These are phyloP conservation scores for Phyllotreta cruciferae DNA, from an alignment of 2,888 invertebrate genomes.

Conservation along the genomic window DNA sequence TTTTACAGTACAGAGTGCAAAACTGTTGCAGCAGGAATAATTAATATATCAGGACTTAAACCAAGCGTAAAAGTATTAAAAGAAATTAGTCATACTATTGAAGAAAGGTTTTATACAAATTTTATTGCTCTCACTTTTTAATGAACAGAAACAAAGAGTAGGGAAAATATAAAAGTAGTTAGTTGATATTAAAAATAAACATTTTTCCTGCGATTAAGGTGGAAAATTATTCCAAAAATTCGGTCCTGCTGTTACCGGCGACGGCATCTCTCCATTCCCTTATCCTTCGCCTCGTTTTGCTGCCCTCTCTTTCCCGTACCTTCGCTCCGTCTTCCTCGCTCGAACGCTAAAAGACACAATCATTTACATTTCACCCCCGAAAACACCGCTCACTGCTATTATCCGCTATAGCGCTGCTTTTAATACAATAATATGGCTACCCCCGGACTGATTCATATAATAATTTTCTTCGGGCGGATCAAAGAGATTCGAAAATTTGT, in stretches of 20 bases:
- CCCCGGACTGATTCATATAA: constrained; percentile 8
- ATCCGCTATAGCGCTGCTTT: constrained; percentile 14
- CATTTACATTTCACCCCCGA: constrained; percentile 20
- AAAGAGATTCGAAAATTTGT: not conserved
- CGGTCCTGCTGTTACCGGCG: constrained; percentile 2
- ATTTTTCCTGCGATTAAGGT: not conserved
- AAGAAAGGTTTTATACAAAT: no score
- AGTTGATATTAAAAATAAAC: not conserved
- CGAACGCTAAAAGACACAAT: constrained; percentile 18
- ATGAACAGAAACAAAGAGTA: no score
- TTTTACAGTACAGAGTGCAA: no score
- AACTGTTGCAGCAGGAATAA: no score
- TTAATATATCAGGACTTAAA: no score
- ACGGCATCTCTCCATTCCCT: constrained; percentile 4
- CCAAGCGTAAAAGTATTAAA: no score
- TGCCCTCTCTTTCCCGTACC: not conserved
- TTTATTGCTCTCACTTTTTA: no score
- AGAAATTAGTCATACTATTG: no score
- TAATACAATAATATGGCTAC: constrained; percentile 19
- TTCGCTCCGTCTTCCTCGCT: not conserved
- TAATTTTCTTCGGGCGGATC: constrained; percentile 7
- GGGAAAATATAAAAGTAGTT: no score
- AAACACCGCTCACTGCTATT: constrained; percentile 16
- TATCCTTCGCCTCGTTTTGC: not conserved
- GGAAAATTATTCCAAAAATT: not conserved